Conservation (phyloP, 2,113 vertebrate genomes). For the Scartelaos histophorus region DNA sequence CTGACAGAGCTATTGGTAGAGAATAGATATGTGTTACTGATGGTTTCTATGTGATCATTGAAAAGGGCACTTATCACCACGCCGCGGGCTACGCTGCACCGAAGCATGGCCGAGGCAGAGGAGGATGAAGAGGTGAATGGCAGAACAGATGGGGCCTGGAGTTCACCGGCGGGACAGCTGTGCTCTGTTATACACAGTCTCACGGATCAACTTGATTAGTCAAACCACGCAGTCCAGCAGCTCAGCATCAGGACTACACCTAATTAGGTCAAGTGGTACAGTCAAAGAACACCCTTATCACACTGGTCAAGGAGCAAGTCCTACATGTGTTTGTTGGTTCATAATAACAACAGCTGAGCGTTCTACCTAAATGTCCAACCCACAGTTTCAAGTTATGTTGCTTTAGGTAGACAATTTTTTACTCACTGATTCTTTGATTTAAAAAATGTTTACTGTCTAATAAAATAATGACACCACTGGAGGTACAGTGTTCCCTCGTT, state of each 20-base stretch:
- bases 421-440: no score
- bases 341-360: neutral
- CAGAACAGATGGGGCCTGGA: slow-evolving; percentile 49
- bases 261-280: slow-evolving; percentile 30
- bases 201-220: slow-evolving; percentile 45
- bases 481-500: no score
- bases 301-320: neutral
- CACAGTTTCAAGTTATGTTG: neutral
- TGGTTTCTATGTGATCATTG: slow-evolving; percentile 35
- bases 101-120: slow-evolving; percentile 24
- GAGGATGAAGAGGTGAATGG: slow-evolving; percentile 43
- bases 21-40: slow-evolving; percentile 15
- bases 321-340: neutral
- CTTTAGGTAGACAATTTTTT: neutral
- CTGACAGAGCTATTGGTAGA: neutral
- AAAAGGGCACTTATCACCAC: slow-evolving; percentile 24
- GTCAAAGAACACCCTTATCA: slow-evolving; percentile 27
- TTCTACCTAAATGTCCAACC: neutral
- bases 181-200: slow-evolving; percentile 51
- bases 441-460: no score
- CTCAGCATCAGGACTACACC: slow-evolving; percentile 7
- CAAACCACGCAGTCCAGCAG: slow-evolving; percentile 37
- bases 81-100: slow-evolving; percentile 41
- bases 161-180: slow-evolving; percentile 53
- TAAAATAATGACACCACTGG: no score